Base-by-base conservation (phyloP, 2,113 vertebrate species). In the Naja naja region DNA sequence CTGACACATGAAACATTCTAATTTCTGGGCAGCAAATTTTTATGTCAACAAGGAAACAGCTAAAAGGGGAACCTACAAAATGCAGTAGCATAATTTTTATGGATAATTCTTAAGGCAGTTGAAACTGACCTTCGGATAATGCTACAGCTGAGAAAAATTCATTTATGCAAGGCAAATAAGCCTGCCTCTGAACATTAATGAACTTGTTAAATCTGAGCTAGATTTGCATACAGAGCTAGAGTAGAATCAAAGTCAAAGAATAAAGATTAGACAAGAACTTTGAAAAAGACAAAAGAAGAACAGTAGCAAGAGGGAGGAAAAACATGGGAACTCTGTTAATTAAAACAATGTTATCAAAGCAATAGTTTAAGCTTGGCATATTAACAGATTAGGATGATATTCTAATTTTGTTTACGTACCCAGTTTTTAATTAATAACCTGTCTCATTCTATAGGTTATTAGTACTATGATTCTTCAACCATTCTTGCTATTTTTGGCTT, bases 41-140 rank as follows among this genome's bases (percentile, higher is more conserved):
- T 90, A 89, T 92, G 93, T 89, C 93, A 92, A 89, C 49, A 55
- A 96, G 94, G 94, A 64, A 93, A 94, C 43, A 90, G 93, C 64
- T 92, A 94, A 95, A 94, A 95, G 34, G 85, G 16, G 47, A 91
- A 91, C 94, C 92, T 92, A 93, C 91, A 93, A 93, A 95, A 91
- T 87, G 58, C 52, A 89, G 92, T 92, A 54, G 94, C 55, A 91
- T 69, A 12, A 39, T 92, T 89, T 1, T 22, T 90, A 93, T 92
- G 86, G 55, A 85, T n/a, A 30, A 39, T 39, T 92, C 81, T 90
- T 87, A 93, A 43, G 91, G 95, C 91, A 91, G 95, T 94, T 91
- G 92, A 89, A 92, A 53, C 18, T 74, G 91, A 95, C 87, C 90
- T 91, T 88, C 52, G 34, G 89, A 85, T 92, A 89, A 85, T 43